phyloP scores from a whole-genome alignment of 2,113 vertebrate species.

The Microcebus ravelobensis region DNA sequence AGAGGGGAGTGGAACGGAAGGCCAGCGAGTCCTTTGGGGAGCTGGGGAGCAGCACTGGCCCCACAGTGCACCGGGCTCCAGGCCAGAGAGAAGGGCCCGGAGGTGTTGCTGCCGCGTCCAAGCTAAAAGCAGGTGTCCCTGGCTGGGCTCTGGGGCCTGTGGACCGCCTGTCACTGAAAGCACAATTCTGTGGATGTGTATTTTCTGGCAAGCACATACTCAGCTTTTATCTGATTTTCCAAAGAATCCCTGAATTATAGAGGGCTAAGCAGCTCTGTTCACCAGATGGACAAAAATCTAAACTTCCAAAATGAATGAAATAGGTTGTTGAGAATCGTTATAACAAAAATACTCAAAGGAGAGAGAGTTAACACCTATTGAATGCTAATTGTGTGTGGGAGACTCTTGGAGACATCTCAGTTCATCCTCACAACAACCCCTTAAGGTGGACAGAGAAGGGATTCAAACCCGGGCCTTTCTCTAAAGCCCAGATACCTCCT shows the following conservation, averaged over 20 bases:
- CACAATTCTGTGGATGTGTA: background rate
- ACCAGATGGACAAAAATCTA: background rate
- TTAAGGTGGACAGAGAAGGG: background rate
- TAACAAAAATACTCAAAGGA: background rate
- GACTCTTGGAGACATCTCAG: background rate
- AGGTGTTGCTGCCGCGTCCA: rapidly evolving
- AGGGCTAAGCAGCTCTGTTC: background rate
- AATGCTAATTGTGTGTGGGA: background rate
- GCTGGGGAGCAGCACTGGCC: no score
- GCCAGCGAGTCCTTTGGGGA: background rate
- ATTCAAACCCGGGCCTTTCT: background rate
- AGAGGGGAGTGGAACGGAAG: background rate
- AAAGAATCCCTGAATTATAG: background rate
- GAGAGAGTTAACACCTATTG: background rate
- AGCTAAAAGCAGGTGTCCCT: background rate
- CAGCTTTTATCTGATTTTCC: background rate
- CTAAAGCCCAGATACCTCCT: background rate
- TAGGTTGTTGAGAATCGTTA: background rate
- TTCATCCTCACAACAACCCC: background rate
- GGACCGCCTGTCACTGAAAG: background rate
- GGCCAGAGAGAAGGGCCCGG: background rate
- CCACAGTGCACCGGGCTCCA: background rate
- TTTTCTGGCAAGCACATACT: background rate
- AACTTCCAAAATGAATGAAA: background rate
- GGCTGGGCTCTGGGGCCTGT: background rate